Conservation (phyloP, 2,888 invertebrate genomes). For the Prenolepis imparis region DNA sequence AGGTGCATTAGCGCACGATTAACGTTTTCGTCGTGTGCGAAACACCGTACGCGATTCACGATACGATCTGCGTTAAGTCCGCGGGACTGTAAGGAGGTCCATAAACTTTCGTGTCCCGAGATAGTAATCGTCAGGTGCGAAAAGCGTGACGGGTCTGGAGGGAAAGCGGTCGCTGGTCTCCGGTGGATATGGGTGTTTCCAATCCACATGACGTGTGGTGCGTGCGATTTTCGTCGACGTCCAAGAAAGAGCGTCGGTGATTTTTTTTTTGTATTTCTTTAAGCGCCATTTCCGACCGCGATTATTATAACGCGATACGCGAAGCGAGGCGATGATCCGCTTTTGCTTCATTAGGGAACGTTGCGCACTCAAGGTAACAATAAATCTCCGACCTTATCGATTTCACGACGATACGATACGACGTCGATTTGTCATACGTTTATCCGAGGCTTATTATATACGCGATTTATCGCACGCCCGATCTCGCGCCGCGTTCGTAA, state of each 20-base stretch:
- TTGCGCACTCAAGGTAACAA: conserved; percentile 43
- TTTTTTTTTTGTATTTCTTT: background rate
- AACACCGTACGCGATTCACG: conserved; percentile 75
- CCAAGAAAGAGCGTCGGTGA: conserved; percentile 63
- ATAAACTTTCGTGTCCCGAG: conserved; percentile 82
- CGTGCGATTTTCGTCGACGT: conserved; percentile 51
- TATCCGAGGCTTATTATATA: conserved; percentile 47
- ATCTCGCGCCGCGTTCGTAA: conserved; percentile 35
- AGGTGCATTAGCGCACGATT: conserved; percentile 74
- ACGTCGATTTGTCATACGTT: conserved; percentile 56
- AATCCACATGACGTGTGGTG: conserved; percentile 6
- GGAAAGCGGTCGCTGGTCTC: conserved; percentile 80
- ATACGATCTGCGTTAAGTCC: conserved; percentile 61
- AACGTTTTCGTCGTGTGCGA: conserved; percentile 78
- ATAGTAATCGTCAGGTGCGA: conserved; percentile 83
- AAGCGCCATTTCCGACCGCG: background rate
- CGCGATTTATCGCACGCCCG: conserved; percentile 40
- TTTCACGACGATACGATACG: conserved; percentile 51
- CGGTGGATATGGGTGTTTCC: conserved; percentile 58
- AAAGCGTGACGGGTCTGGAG: conserved; percentile 85
- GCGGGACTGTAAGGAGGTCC: conserved; percentile 73
- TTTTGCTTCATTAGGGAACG: conserved; percentile 50
- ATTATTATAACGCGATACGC: conserved; percentile 12
- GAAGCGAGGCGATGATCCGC: conserved; percentile 37
- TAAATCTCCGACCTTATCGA: conserved; percentile 51